Conservation (phyloP, 2,888 invertebrate species). For the Leptarthrus brevirostris region DNA sequence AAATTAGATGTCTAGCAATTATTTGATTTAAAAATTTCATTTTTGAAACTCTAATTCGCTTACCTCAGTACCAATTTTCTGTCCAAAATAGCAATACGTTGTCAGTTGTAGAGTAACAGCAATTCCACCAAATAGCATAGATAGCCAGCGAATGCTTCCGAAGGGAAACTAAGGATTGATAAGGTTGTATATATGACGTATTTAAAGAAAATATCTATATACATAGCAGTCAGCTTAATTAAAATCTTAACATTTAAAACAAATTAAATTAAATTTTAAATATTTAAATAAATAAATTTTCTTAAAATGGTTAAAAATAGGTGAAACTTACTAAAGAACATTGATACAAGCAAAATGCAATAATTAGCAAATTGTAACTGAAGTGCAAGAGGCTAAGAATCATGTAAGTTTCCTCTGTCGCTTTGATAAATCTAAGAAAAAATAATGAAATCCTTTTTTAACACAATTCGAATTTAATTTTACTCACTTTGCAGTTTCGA, state of each 20-base stretch:
- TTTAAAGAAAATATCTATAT: no score
- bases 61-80: constrained; percentile 26
- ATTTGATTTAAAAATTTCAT: no score
- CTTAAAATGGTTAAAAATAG: no score
- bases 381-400: constrained; percentile 10
- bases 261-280: no score
- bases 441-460: background rate
- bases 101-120: constrained; percentile 26
- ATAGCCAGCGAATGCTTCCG: constrained; percentile 26
- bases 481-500: constrained; percentile 20
- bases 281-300: no score
- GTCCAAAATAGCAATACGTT: constrained; percentile 35
- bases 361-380: constrained; percentile 28
- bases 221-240: no score
- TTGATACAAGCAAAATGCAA: constrained; percentile 32
- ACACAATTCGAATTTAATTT: no score
- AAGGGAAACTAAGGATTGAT: constrained; percentile 11
- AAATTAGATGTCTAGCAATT: constrained; percentile 7
- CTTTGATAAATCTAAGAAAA: constrained; percentile 17
- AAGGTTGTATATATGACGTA: no score
- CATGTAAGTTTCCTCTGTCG: constrained; percentile 11
- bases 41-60: no score
- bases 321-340: constrained; percentile 13
- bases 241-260: no score
- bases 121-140: background rate